Conservation (phyloP, 2,888 invertebrate species). For the Palloptera scutellata region DNA sequence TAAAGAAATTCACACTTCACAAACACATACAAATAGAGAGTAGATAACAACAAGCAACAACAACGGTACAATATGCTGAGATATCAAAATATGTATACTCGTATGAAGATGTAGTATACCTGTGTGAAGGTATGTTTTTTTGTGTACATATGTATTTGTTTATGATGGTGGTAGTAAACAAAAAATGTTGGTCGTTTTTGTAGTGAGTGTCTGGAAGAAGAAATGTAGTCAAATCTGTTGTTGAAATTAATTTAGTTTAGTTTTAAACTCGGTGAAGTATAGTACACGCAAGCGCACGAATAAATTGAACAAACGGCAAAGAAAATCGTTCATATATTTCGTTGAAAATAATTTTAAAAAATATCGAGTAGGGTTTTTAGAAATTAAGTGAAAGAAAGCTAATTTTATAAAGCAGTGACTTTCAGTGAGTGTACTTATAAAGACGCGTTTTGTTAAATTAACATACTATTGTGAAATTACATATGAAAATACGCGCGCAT, state of each 20-base stretch:
- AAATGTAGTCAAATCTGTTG: slow-evolving; percentile 56
- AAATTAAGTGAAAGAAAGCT: not conserved
- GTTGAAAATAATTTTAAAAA: too few relatives aligned
- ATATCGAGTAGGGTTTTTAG: not conserved
- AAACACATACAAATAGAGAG: not conserved
- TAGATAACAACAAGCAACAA: slow-evolving; percentile 32
- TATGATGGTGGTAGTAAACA: not conserved
- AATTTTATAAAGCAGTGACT: not conserved
- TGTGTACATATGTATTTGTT: not conserved
- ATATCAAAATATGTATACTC: not conserved
- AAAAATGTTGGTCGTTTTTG: not conserved
- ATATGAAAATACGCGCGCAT: not conserved
- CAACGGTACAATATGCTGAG: slow-evolving; percentile 19
- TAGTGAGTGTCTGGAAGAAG: slow-evolving; percentile 52
- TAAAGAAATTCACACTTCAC: too few relatives aligned
- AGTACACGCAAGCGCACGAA: slow-evolving; percentile 33
- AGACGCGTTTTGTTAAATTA: slow-evolving; percentile 7
- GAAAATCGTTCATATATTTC: too few relatives aligned
- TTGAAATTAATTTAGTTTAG: slow-evolving; percentile 57
- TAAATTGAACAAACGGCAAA: slow-evolving; percentile 12
- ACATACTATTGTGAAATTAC: slow-evolving; percentile 23
- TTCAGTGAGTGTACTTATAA: not conserved
- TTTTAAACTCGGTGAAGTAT: slow-evolving; percentile 57
- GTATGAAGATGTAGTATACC: not conserved
- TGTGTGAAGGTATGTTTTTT: not conserved